phyloP scores from a whole-genome alignment of 2,113 vertebrate genomes.

The Alaudala cheleensis region DNA sequence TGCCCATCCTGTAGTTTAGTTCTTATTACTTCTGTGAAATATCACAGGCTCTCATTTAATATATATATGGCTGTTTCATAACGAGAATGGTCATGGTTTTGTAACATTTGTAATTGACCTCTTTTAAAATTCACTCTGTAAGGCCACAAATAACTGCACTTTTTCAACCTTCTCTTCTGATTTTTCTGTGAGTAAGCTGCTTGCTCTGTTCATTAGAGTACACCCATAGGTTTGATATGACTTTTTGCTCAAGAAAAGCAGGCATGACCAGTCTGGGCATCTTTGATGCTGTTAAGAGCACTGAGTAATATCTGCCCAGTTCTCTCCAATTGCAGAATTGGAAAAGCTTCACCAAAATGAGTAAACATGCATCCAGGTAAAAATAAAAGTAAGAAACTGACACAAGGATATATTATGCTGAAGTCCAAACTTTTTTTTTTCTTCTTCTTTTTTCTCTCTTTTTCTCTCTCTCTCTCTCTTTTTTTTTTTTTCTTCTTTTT shows the following conservation, averaged over 20 bases:
- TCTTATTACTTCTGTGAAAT: neutral
- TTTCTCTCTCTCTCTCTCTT: no score
- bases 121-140: neutral
- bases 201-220: neutral
- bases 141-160: neutral
- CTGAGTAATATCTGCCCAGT: neutral
- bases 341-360: neutral
- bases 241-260: neutral
- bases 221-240: fast-evolving
- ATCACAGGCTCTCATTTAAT: neutral
- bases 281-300: neutral
- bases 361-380: neutral
- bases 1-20: neutral
- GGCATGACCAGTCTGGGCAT: neutral
- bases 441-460: fast-evolving
- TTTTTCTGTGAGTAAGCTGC: neutral
- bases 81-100: neutral
- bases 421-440: neutral
- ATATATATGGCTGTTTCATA: neutral
- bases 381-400: neutral
- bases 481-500: no score
- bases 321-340: neutral
- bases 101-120: neutral
- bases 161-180: neutral
- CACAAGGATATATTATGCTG: neutral